Conservation (phyloP, 1,140 invertebrate genomes). For the Lepidurus arcticus region DNA sequence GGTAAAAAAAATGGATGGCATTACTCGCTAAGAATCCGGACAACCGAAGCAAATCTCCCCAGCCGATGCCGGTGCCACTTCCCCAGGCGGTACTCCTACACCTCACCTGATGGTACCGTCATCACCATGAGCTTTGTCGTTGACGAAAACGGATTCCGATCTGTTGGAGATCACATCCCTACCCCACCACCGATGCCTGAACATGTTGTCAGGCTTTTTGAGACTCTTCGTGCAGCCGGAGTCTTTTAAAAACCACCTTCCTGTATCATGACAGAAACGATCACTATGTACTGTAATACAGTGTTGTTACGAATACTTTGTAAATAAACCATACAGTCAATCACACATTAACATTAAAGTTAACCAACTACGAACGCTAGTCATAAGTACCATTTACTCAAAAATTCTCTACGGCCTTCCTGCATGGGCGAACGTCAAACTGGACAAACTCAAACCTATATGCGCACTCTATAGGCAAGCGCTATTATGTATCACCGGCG, state of each 20-base stretch:
- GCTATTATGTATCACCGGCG: neutral
- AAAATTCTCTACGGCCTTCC: neutral
- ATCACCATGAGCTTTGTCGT: constrained; percentile 67
- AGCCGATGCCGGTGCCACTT: constrained; percentile 23
- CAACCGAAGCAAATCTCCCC: constrained; percentile 31
- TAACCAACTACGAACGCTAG: neutral
- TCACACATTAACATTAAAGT: neutral
- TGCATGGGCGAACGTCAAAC: neutral
- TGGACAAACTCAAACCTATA: neutral
- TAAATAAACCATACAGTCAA: no score
- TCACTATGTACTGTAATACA: no score
- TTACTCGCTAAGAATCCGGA: constrained; percentile 19
- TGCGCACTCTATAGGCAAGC: neutral
- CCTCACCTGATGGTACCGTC: constrained; percentile 58
- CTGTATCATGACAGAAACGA: neutral
- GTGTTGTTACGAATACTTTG: no score
- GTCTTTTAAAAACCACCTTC: constrained; percentile 19
- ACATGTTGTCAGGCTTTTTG: constrained; percentile 49
- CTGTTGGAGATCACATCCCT: constrained; percentile 72
- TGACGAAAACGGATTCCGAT: constrained; percentile 75
- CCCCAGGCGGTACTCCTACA: constrained; percentile 70
- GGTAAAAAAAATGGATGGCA: constrained; percentile 33
- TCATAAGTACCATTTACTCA: neutral
- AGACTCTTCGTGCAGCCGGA: constrained; percentile 24
- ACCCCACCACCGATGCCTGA: constrained; percentile 74